Evolutionary conservation across 2,113 vertebrate genomes (phyloP).

Genomic region (Dromas ardeola): DNA sequence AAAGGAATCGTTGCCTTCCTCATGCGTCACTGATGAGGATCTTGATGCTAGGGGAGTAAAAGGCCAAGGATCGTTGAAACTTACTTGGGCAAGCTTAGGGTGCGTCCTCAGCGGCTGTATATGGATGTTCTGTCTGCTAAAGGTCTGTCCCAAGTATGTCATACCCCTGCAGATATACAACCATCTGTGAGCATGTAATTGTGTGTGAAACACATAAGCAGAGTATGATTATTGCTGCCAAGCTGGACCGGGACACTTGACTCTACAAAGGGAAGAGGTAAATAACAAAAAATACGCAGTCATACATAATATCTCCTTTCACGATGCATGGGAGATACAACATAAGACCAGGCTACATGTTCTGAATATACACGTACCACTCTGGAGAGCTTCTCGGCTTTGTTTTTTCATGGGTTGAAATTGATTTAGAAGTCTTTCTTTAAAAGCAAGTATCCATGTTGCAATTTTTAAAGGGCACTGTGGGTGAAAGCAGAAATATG

Average conservation of each 20-base stretch:
- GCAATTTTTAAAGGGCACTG: background rate
- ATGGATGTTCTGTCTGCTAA: background rate
- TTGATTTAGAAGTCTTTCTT: background rate
- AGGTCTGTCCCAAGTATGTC: background rate
- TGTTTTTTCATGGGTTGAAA: background rate
- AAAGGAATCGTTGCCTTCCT: background rate
- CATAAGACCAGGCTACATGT: background rate
- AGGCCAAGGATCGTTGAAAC: background rate
- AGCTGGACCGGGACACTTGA: background rate
- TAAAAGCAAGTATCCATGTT: background rate
- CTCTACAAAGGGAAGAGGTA: background rate
- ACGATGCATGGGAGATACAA: accelerated
- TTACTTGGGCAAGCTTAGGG: background rate
- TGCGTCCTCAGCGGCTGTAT: background rate
- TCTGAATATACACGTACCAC: accelerated
- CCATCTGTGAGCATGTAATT: accelerated
- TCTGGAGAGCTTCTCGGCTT: background rate
- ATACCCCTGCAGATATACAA: background rate
- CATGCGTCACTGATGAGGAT: background rate
- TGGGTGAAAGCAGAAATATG: background rate
- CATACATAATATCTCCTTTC: background rate
- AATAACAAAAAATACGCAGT: background rate
- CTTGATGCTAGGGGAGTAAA: background rate
- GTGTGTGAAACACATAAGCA: background rate
- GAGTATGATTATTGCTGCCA: background rate